These are phyloP conservation scores for cat (Felis catus) DNA, from an alignment of 2,113 vertebrate species.

Conservation along the genomic window DNA sequence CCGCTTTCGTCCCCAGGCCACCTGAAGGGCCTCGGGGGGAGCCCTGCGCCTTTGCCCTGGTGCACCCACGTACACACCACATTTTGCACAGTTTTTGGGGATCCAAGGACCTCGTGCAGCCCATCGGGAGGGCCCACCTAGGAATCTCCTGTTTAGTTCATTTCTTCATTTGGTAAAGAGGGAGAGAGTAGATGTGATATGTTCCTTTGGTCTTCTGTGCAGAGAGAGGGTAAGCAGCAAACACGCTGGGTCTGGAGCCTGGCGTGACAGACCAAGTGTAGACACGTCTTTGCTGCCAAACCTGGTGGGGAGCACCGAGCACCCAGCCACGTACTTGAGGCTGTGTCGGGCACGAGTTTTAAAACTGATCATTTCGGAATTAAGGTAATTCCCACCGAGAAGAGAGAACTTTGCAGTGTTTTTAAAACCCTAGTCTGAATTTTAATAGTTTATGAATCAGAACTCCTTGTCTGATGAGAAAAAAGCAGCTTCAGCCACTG, in stretches of 20 bases:
- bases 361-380: neutral
- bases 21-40: neutral
- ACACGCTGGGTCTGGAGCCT: neutral
- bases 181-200: accelerated
- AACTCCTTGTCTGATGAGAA: neutral
- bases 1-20: neutral
- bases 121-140: accelerated
- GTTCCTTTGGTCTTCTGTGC: neutral
- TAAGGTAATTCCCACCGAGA: neutral
- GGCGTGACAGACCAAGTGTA: neutral
- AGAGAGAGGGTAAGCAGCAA: neutral
- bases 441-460: neutral
- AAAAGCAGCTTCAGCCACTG: neutral
- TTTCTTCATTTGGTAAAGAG: neutral
- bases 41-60: neutral
- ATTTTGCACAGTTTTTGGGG: accelerated
- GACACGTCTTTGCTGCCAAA: accelerated
- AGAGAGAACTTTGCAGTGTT: neutral
- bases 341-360: neutral
- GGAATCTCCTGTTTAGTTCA: no score
- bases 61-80: no score
- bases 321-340: neutral
- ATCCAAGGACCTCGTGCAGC: neutral
- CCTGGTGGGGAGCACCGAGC: neutral
- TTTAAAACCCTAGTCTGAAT: neutral